phyloP scores from a whole-genome alignment of 2,113 vertebrate genomes.

The Carassius gibelio region DNA sequence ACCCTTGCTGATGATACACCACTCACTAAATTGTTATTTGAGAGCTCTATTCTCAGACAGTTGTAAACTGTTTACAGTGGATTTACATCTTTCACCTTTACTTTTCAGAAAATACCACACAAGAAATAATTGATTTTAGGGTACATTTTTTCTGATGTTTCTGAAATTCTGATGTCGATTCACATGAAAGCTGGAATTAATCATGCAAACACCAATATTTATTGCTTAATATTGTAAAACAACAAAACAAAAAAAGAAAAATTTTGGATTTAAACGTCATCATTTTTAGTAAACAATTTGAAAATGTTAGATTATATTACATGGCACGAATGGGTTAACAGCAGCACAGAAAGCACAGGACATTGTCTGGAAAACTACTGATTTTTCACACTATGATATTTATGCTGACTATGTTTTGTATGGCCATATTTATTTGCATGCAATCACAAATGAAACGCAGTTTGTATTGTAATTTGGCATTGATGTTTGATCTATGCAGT shows the following conservation, averaged over 20 bases:
- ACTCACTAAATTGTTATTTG: too few species aligned
- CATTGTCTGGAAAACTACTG: background rate
- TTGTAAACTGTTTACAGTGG: too few species aligned
- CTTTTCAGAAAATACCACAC: too few species aligned
- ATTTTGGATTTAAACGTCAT: background rate
- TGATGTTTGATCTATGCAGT: too few species aligned
- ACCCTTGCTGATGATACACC: too few species aligned
- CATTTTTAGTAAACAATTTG: background rate
- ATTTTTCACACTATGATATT: background rate
- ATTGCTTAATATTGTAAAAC: background rate
- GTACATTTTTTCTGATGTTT: too few species aligned
- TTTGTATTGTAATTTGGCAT: too few species aligned
- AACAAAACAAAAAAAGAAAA: background rate
- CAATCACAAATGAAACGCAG: background rate
- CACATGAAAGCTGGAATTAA: background rate
- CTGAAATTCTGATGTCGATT: background rate
- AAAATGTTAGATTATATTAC: too few species aligned
- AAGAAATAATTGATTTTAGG: too few species aligned
- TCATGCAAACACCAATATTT: slow-evolving; percentile 3
- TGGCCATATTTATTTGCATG: background rate
- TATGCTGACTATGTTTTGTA: background rate
- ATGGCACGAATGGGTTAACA: background rate
- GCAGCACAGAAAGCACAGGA: background rate
- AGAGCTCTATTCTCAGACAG: too few species aligned
- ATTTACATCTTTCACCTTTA: too few species aligned